Percentiles rank a stretch among this genome's conserved stretches.
These are phyloP conservation scores for Eumerus sabulonum DNA, from an alignment of 2,888 invertebrate genomes.

Conservation along the genomic window DNA sequence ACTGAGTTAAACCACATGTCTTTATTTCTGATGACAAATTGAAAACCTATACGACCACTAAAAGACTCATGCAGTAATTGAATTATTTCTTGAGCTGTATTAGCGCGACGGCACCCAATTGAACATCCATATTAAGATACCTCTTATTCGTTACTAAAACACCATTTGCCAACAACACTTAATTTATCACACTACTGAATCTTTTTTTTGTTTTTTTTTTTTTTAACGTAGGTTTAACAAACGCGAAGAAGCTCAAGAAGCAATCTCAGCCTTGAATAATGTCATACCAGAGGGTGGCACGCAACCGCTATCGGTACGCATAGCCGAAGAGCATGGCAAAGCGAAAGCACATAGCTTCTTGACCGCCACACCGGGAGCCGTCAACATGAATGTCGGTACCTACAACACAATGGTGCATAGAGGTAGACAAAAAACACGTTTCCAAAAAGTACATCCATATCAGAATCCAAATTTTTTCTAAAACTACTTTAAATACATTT, in stretches of 20 bases:
- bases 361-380: slow-evolving; percentile 70
- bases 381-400: slow-evolving; percentile 70
- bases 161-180: no score
- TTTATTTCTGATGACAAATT: no score
- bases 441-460: slow-evolving; percentile 79
- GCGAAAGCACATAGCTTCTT: slow-evolving; percentile 78
- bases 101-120: no score
- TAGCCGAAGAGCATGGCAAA: slow-evolving; percentile 79
- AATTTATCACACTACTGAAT: no score
- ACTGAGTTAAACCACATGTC: no score
- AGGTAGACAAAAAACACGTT: slow-evolving; percentile 80
- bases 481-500: slow-evolving; percentile 28
- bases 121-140: no score
- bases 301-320: slow-evolving; percentile 88
- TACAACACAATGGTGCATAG: slow-evolving; percentile 79
- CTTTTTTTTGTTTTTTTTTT: slow-evolving; percentile 1
- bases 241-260: slow-evolving; percentile 93
- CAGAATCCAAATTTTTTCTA: slow-evolving; percentile 72
- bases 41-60: no score
- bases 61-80: no score
- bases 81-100: no score
- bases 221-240: slow-evolving; percentile 89
- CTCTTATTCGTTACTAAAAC: no score
- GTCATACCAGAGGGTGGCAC: slow-evolving; percentile 91
- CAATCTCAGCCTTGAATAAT: slow-evolving; percentile 91